Conservation (phyloP, 2,797 vertebrate genomes). For the Phoxinus dragarum region DNA sequence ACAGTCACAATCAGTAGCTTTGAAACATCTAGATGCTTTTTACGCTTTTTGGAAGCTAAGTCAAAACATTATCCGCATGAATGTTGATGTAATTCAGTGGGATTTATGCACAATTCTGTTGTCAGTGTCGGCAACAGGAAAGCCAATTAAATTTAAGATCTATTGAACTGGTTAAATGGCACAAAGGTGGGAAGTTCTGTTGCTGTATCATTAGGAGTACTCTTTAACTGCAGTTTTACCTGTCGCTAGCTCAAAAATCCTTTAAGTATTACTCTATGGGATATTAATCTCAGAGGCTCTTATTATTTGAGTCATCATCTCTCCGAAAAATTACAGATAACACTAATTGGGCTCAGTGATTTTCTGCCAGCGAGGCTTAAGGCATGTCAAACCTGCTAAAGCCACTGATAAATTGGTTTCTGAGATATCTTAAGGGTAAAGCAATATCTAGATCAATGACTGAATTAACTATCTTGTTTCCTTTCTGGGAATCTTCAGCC, state of each 20-base stretch:
- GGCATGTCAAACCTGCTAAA: conserved; percentile 26
- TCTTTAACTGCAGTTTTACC: conserved; percentile 1
- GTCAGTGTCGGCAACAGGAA: background rate
- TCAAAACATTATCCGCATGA: background rate
- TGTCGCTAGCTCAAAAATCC: background rate
- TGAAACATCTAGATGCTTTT: conserved; percentile 3
- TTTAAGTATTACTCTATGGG: conserved; percentile 18
- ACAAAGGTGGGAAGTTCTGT: background rate
- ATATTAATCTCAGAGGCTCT: conserved; percentile 32
- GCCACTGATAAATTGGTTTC: conserved; percentile 74
- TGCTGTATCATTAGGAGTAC: background rate
- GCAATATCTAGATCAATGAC: conserved; percentile 73
- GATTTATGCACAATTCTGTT: conserved; percentile 8
- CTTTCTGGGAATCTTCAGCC: conserved; percentile 1
- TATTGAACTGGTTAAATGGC: conserved; percentile 5
- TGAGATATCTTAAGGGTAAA: conserved; percentile 67
- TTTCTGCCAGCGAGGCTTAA: conserved; percentile 69
- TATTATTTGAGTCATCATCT: conserved; percentile 20
- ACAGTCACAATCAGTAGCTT: conserved; percentile 2
- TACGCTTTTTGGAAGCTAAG: background rate
- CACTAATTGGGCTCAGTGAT: conserved; percentile 65
- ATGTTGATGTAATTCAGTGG: background rate
- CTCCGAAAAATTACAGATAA: conserved; percentile 62
- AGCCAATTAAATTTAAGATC: conserved; percentile 24
- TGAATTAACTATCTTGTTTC: conserved; percentile 64